phyloP scores from a whole-genome alignment of 2,113 vertebrate genomes.

The Ia io region DNA sequence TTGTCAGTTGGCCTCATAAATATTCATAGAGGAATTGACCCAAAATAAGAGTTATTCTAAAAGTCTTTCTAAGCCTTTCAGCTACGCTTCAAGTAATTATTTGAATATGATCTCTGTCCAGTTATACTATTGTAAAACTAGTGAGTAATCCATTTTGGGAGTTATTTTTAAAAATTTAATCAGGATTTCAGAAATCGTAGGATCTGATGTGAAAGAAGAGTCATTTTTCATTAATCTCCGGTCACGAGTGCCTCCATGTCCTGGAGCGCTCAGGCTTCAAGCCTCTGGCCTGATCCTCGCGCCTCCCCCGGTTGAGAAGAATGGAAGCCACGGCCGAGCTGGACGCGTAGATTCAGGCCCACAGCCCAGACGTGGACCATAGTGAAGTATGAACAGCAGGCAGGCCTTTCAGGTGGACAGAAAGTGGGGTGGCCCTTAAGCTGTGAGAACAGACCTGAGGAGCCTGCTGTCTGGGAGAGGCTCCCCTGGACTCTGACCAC shows the following conservation, averaged over 20 bases:
- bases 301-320: too few species aligned
- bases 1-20: not conserved
- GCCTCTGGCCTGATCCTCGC: not conserved
- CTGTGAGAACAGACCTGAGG: not conserved
- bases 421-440: not conserved
- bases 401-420: not conserved
- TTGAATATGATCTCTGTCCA: not conserved
- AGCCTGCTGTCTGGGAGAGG: not conserved
- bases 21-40: constrained; percentile 40
- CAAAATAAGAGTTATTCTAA: not conserved
- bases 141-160: not conserved
- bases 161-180: not conserved
- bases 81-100: not conserved
- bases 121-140: not conserved
- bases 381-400: not conserved
- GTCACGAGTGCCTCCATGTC: not conserved
- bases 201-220: not conserved
- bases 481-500: not conserved
- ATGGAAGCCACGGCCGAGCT: not conserved
- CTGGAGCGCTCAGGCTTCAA: not conserved
- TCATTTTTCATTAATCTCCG: not conserved
- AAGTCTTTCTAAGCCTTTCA: constrained; percentile 15
- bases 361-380: fast-evolving
- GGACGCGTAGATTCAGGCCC: not conserved
- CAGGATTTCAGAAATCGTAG: constrained; percentile 1